A percentile compares a stretch with the other conserved stretches of the same genome.
Conservation (phyloP, 2,113 vertebrate genomes). For the Grammomys dolichurus region DNA sequence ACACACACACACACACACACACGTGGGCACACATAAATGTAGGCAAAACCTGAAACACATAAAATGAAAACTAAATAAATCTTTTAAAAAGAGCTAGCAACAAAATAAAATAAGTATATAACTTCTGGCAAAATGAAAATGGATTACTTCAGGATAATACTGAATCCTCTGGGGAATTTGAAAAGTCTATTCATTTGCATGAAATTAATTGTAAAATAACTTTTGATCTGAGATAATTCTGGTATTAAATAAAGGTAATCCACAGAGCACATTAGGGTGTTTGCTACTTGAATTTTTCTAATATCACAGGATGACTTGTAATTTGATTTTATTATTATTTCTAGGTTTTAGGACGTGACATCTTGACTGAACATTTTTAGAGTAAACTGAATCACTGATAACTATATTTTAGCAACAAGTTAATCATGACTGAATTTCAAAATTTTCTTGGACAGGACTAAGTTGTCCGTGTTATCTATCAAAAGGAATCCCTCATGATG, state of each 20-base stretch:
- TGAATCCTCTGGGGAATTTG: background rate
- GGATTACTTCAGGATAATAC: rapidly evolving
- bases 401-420: background rate
- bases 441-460: background rate
- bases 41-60: background rate
- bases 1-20: background rate
- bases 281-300: background rate
- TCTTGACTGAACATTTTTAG: background rate
- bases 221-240: background rate
- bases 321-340: constrained; percentile 1
- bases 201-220: constrained; percentile 13
- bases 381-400: background rate
- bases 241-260: background rate
- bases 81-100: background rate
- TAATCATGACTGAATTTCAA: background rate
- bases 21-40: background rate
- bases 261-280: background rate
- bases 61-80: background rate
- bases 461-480: rapidly evolving
- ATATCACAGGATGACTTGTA: background rate
- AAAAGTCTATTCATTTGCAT: background rate
- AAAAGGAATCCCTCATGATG: rapidly evolving
- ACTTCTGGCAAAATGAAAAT: background rate
- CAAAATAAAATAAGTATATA: background rate
- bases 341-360: background rate